Evolutionary conservation across 1,140 invertebrate species (phyloP), one percentile per base, ranked within the genome.

Genomic region (Drosophila persimilis): DNA sequence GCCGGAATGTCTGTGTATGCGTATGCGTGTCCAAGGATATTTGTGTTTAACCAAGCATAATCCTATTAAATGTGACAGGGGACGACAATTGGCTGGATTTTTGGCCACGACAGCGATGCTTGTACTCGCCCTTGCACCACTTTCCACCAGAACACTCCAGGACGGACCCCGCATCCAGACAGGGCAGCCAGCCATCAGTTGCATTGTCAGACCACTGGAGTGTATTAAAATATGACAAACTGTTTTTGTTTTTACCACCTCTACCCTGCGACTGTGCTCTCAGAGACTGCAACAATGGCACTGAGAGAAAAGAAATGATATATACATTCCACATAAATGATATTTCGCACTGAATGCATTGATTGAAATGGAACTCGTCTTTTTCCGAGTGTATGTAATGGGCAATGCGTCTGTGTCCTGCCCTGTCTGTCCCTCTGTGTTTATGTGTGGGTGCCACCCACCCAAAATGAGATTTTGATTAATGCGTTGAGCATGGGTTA

Each of bases 1-100:
- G 20, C 24, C 5, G 15, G 15, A 20, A 15, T 53, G 31, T 53
- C 51, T 39, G 50, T 62, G 53, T 43, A 43, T 45, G 44, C 22
- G 45, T 58, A 51, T 48, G 65, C 41, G 56, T 70, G 77, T 63
- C 60, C 54, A 35, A 65, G 73, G 60, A 74, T 80, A 80, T 85
- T 86, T 73, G 77, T 85, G 81, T 77, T 86, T 81, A 80, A 81
- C 81, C 81, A 85, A 86, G 81, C 81, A 81, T 86, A 81, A 85
- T 85, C 65, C 73, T 66, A 85, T 81, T 85, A 85, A 74, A 86
- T 86, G 69, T 88, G 81, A 86, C 81, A 88, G 81, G 59, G 61
- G 77, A 80, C 81, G 81, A 86, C 81, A 85, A 85, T 85, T 88
- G 77, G 77, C 60, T 75, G 73, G 77, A 80, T 77, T 77, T 79